Evolutionary conservation across 2,888 invertebrate genomes (phyloP).

Genomic region (Drosophila leonis): DNA sequence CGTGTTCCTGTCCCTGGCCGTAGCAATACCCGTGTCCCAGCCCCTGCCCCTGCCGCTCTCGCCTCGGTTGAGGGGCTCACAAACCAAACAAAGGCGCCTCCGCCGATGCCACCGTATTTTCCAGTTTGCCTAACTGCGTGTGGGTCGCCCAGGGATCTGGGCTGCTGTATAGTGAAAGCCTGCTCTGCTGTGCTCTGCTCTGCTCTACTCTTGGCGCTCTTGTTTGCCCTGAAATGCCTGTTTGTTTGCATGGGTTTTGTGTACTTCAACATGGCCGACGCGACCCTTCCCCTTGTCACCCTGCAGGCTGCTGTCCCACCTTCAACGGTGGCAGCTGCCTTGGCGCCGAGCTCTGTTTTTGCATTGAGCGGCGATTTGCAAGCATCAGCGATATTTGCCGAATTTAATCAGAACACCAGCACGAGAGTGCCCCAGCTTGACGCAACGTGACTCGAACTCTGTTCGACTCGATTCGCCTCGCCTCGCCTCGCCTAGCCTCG

Average conservation of each 20-base stretch:
- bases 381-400: conserved; percentile 79
- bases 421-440: conserved; percentile 49
- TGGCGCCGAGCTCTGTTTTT: conserved; percentile 41
- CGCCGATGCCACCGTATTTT: conserved; percentile 59
- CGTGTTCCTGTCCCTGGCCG: conserved; percentile 11
- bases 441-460: conserved; percentile 12
- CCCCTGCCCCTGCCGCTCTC: not conserved
- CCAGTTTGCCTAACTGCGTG: conserved; percentile 74
- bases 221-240: conserved; percentile 78
- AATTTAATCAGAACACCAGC: conserved; percentile 72
- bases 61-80: conserved; percentile 18
- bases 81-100: conserved; percentile 73
- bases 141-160: conserved; percentile 46
- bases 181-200: conserved; percentile 22
- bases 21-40: not conserved
- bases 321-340: conserved; percentile 9
- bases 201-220: conserved; percentile 30
- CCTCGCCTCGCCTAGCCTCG: not conserved
- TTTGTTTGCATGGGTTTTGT: conserved; percentile 78
- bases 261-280: conserved; percentile 73
- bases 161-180: conserved; percentile 1
- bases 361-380: conserved; percentile 74
- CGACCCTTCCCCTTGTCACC: not conserved
- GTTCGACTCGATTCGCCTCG: not conserved
- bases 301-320: not conserved